A percentile compares a stretch with the other conserved stretches of the same genome.
Conservation (phyloP, 2,113 vertebrate species). For the Gasterosteus aculeatus region DNA sequence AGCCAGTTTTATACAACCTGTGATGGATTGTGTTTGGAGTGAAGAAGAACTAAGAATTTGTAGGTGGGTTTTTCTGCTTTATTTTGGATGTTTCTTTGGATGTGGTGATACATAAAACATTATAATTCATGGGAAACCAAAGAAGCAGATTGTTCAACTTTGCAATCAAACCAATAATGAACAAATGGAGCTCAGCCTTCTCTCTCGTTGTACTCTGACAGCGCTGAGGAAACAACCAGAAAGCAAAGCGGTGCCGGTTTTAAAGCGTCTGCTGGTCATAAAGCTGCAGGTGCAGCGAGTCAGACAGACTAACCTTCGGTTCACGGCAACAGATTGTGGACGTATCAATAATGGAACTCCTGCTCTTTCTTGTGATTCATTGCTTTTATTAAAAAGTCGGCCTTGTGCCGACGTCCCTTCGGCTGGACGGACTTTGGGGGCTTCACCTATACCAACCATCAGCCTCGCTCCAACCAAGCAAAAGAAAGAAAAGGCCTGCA, state of each 20-base stretch:
- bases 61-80: conserved; percentile 53
- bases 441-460: conserved; percentile 38
- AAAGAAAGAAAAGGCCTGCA: conserved; percentile 1
- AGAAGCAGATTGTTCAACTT: background rate
- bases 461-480: conserved; percentile 50
- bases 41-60: conserved; percentile 5
- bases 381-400: conserved; percentile 50
- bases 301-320: conserved; percentile 64
- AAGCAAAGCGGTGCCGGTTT: conserved; percentile 22
- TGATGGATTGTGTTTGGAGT: conserved; percentile 26
- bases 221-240: conserved; percentile 41
- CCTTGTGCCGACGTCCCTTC: conserved; percentile 38
- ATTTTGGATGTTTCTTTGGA: conserved; percentile 46
- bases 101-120: conserved; percentile 4
- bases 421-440: too few species aligned
- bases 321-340: conserved; percentile 50
- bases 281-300: conserved; percentile 70
- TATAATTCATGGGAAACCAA: conserved; percentile 23
- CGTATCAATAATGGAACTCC: conserved; percentile 62
- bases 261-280: conserved; percentile 55
- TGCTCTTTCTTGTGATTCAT: conserved; percentile 65
- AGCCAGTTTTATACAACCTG: background rate
- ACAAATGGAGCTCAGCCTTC: background rate
- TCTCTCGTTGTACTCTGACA: conserved; percentile 30
- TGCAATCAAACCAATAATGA: conserved; percentile 22